A percentile compares a stretch with the other conserved stretches of the same genome.
phyloP scores from a whole-genome alignment of 2,888 invertebrate species.

The Napeogenes inachia region DNA sequence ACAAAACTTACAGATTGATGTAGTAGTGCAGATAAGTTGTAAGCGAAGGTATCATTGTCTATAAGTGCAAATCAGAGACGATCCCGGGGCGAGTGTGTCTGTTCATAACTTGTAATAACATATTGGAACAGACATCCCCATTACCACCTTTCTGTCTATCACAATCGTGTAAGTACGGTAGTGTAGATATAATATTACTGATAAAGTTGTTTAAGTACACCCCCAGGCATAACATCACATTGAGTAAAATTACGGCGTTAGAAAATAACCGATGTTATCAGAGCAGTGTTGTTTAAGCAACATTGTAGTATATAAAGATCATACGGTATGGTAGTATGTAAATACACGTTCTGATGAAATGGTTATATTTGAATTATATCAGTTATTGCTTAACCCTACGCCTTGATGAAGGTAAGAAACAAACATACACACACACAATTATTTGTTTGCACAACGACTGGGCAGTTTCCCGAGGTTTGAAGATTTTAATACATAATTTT shows the following conservation, averaged over 20 bases:
- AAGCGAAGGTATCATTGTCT: too few species aligned
- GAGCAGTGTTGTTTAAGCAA: not conserved
- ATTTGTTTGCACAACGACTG: too few species aligned
- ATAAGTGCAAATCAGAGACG: slow-evolving; percentile 4
- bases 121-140: slow-evolving; percentile 18
- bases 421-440: too few species aligned
- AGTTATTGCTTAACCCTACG: too few species aligned
- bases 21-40: too few species aligned
- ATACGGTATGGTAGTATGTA: too few species aligned
- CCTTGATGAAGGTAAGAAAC: too few species aligned
- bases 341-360: too few species aligned
- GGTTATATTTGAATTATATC: too few species aligned
- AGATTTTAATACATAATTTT: too few species aligned
- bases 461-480: too few species aligned
- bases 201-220: slow-evolving; percentile 19
- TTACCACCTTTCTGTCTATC: slow-evolving; percentile 37
- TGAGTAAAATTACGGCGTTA: slow-evolving; percentile 9
- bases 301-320: slow-evolving; percentile 1
- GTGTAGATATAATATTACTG: slow-evolving; percentile 25
- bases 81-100: slow-evolving; percentile 20
- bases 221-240: slow-evolving; percentile 12
- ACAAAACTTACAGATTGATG: too few species aligned
- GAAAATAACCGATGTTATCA: slow-evolving; percentile 4
- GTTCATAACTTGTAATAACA: slow-evolving; percentile 16
- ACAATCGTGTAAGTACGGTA: slow-evolving; percentile 32